phyloP scores from a whole-genome alignment of 2,113 vertebrate genomes.

The Panthera uncia region DNA sequence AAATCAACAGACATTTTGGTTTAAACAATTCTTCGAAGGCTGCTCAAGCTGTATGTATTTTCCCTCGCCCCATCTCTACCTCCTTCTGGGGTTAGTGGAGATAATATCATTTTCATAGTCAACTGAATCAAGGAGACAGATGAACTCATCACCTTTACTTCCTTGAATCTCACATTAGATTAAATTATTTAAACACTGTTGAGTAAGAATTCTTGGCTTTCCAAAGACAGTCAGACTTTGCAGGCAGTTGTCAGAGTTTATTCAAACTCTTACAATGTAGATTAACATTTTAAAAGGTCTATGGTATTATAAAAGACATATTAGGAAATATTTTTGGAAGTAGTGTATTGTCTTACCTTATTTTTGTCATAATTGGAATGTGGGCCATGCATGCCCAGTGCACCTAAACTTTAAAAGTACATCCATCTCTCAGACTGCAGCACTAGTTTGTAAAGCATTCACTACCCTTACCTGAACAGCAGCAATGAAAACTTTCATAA shows the following conservation, averaged over 20 bases:
- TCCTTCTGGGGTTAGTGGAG: conserved; percentile 25
- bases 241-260: conserved; percentile 70
- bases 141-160: conserved; percentile 77
- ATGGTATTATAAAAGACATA: conserved; percentile 58
- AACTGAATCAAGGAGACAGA: conserved; percentile 80
- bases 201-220: conserved; percentile 82
- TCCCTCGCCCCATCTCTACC: not conserved
- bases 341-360: not conserved
- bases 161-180: conserved; percentile 79
- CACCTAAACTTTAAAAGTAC: not conserved
- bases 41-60: not conserved
- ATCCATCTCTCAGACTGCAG: not conserved
- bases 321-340: conserved; percentile 17
- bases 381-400: not conserved
- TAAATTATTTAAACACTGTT: conserved; percentile 80
- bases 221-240: conserved; percentile 72
- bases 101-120: conserved; percentile 72
- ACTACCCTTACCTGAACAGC: not conserved
- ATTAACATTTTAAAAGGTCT: conserved; percentile 79
- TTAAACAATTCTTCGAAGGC: not conserved
- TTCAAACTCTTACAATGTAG: conserved; percentile 65
- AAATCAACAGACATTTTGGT: conserved; percentile 49
- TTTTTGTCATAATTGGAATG: conserved; percentile 5
- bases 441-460: not conserved
- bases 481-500: not conserved